These are phyloP conservation scores for Platycheirus rosarum DNA, from an alignment of 2,888 invertebrate genomes.

Conservation along the genomic window DNA sequence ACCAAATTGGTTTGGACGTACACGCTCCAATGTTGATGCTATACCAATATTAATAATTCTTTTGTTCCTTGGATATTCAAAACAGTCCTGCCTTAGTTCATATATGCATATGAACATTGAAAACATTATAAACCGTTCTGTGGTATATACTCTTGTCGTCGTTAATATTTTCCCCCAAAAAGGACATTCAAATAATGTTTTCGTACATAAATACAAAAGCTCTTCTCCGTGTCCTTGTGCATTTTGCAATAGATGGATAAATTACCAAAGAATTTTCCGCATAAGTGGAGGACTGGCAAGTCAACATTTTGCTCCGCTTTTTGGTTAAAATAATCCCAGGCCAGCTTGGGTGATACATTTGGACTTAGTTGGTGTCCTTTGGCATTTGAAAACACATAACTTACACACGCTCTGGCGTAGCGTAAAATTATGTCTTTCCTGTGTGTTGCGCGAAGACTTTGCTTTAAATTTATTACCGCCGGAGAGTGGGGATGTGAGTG, in stretches of 20 bases:
- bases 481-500: not conserved
- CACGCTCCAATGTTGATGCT: too few relatives aligned
- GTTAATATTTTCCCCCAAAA: slow-evolving; percentile 11
- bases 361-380: slow-evolving; percentile 48
- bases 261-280: slow-evolving; percentile 43
- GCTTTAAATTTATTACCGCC: slow-evolving; percentile 47
- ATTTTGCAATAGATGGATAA: slow-evolving; percentile 50
- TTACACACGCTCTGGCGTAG: slow-evolving; percentile 55
- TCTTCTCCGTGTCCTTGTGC: not conserved
- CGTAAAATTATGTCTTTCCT: slow-evolving; percentile 65
- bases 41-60: too few relatives aligned
- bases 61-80: too few relatives aligned
- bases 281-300: slow-evolving; percentile 5
- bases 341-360: slow-evolving; percentile 21
- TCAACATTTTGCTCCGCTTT: slow-evolving; percentile 40
- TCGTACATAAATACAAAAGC: slow-evolving; percentile 1
- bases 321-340: slow-evolving; percentile 36
- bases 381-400: slow-evolving; percentile 52
- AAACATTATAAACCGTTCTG: too few relatives aligned
- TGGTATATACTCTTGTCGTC: not conserved
- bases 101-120: too few relatives aligned
- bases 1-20: too few relatives aligned
- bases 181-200: slow-evolving; percentile 15
- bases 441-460: slow-evolving; percentile 48
- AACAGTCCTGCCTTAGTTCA: too few relatives aligned